These are phyloP conservation scores for Ataeniobius toweri DNA, from an alignment of 2,797 vertebrate genomes.

Conservation along the genomic window DNA sequence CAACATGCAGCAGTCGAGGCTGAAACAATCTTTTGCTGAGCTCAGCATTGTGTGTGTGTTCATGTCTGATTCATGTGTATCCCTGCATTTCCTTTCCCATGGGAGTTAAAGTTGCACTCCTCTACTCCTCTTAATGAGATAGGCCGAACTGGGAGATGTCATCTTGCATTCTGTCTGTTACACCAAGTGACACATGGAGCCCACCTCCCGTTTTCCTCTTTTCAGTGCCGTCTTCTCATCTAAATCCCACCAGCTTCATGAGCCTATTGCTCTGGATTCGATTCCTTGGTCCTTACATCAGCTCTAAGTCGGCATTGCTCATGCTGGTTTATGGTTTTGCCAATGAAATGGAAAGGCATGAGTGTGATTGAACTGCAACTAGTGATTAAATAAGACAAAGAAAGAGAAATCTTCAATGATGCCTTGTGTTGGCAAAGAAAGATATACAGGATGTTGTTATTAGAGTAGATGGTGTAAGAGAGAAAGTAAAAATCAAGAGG, in stretches of 20 bases:
- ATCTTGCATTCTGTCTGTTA: conserved; percentile 62
- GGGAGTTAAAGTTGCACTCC: conserved; percentile 52
- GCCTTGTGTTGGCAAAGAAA: conserved; percentile 27
- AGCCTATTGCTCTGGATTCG: conserved; percentile 42
- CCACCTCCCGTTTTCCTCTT: conserved; percentile 10
- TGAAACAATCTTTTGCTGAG: conserved; percentile 59
- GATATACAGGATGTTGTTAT: conserved; percentile 3
- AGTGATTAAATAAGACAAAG: conserved; percentile 39
- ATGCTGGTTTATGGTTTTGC: conserved; percentile 65
- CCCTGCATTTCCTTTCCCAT: conserved; percentile 35
- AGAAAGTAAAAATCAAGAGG: conserved; percentile 43
- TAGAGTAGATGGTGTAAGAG: conserved; percentile 8
- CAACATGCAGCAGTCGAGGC: conserved; percentile 40
- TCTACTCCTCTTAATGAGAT: conserved; percentile 70
- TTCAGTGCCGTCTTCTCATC: conserved; percentile 17
- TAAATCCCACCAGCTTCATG: conserved; percentile 34
- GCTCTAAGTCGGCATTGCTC: conserved; percentile 29
- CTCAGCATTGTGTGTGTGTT: conserved; percentile 49
- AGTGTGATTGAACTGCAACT: conserved; percentile 38
- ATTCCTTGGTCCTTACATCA: conserved; percentile 27
- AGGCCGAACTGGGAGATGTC: conserved; percentile 58
- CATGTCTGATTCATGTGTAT: conserved; percentile 47
- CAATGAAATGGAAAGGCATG: conserved; percentile 48
- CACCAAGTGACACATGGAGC: conserved; percentile 45
- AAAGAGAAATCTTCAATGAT: conserved; percentile 25